phyloP scores from a whole-genome alignment of 1,140 invertebrate species.

The Brachionus koreanus region DNA sequence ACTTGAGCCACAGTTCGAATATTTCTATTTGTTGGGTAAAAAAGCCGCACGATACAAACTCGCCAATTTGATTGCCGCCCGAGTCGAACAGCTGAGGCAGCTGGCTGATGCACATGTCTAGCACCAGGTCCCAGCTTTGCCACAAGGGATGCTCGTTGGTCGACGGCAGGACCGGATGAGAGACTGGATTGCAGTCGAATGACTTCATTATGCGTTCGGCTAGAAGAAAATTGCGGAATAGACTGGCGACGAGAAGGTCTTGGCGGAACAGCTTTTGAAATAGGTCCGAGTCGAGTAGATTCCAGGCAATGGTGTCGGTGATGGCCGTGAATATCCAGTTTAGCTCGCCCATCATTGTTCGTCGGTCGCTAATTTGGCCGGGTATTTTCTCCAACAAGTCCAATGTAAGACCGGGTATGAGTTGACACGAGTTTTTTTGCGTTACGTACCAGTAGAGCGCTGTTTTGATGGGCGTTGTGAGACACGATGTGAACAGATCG shows the following conservation, averaged over 20 bases:
- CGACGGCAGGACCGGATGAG: constrained; percentile 76
- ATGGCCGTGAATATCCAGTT: constrained; percentile 99
- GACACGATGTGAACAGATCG: constrained; percentile 93
- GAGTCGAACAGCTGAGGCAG: constrained; percentile 62
- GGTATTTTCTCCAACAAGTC: constrained; percentile 67
- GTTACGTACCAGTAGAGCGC: constrained; percentile 59
- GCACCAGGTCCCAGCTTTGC: constrained; percentile 91
- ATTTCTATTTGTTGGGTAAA: constrained; percentile 39
- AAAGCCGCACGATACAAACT: constrained; percentile 17
- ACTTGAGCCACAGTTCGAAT: constrained; percentile 30
- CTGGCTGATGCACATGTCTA: constrained; percentile 86
- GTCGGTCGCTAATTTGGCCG: constrained; percentile 84
- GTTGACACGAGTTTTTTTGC: constrained; percentile 44
- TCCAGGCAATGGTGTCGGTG: constrained; percentile 99
- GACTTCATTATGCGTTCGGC: constrained; percentile 92
- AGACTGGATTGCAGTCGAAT: constrained; percentile 91
- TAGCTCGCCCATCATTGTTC: constrained; percentile 94
- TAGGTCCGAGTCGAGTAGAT: constrained; percentile 79
- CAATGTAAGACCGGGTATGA: constrained; percentile 58
- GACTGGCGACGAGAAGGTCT: constrained; percentile 91
- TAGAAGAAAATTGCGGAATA: constrained; percentile 93
- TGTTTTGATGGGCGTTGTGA: constrained; percentile 96
- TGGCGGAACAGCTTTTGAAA: constrained; percentile 91
- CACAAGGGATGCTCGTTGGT: constrained; percentile 71
- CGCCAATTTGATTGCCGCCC: background rate